These are phyloP conservation scores for Athetis lepigone DNA, from an alignment of 2,888 invertebrate genomes.

Conservation along the genomic window DNA sequence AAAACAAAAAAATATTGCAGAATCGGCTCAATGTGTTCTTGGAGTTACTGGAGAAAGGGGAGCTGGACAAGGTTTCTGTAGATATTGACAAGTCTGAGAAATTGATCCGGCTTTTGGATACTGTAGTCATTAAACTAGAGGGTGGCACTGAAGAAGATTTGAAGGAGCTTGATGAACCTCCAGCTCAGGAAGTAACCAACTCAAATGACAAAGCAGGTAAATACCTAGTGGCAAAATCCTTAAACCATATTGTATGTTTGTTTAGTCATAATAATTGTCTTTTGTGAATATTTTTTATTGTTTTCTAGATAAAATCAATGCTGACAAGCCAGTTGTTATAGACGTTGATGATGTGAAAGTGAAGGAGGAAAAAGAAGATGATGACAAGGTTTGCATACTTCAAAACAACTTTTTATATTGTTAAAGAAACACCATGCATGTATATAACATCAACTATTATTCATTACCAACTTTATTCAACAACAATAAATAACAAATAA, in stretches of 20 bases:
- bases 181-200: constrained; percentile 70
- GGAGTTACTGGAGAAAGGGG: constrained; percentile 94
- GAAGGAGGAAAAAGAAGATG: constrained; percentile 83
- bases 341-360: constrained; percentile 85
- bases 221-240: constrained; percentile 11
- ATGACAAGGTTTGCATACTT: constrained; percentile 79
- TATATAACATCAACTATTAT: background rate
- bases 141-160: constrained; percentile 97
- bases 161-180: constrained; percentile 94
- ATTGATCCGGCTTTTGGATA: constrained; percentile 96
- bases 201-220: constrained; percentile 79
- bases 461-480: background rate
- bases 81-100: constrained; percentile 96
- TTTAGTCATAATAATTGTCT: background rate
- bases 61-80: constrained; percentile 94
- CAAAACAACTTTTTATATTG: constrained; percentile 2
- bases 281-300: background rate
- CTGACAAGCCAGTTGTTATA: constrained; percentile 84
- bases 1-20: constrained; percentile 79
- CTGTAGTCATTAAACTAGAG: constrained; percentile 98
- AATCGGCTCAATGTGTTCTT: constrained; percentile 97
- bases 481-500: background rate
- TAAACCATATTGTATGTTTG: background rate
- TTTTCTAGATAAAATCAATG: constrained; percentile 75
- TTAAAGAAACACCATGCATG: too few relatives aligned